Conservation (phyloP, 2,797 vertebrate genomes). For the Loriculus beryllinus region DNA sequence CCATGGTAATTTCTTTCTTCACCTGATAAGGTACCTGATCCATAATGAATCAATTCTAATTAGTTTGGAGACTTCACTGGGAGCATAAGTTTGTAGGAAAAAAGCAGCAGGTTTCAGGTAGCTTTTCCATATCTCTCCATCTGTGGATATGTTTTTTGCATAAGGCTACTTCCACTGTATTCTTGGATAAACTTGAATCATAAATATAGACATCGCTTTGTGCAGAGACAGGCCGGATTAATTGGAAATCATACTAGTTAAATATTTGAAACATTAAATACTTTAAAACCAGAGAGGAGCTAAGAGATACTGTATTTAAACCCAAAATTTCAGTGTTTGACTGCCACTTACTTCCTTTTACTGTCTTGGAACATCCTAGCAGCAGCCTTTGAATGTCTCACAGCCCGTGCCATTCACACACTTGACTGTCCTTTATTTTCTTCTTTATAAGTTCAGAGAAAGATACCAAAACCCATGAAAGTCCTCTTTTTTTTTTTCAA, state of each 20-base stretch:
- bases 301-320: not conserved
- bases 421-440: not conserved
- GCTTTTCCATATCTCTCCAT: conserved; percentile 51
- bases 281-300: not conserved
- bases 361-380: not conserved
- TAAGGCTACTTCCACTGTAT: not conserved
- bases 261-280: not conserved
- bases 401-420: not conserved
- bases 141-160: conserved; percentile 30
- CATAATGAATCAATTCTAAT: conserved; percentile 99
- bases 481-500: rapidly evolving
- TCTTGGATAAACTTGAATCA: not conserved
- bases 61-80: conserved; percentile 84
- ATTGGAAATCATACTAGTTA: not conserved
- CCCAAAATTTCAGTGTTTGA: not conserved
- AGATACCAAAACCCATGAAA: not conserved
- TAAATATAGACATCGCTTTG: not conserved
- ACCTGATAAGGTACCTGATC: conserved; percentile 98
- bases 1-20: conserved; percentile 92
- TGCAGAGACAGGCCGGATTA: not conserved
- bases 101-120: conserved; percentile 69
- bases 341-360: not conserved
- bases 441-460: not conserved
- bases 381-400: not conserved
- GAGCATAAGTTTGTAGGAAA: conserved; percentile 74